Evolutionary conservation across 2,888 invertebrate genomes (phyloP), one percentile per base, ranked within the genome.

Genomic region (Apeira syringaria): DNA sequence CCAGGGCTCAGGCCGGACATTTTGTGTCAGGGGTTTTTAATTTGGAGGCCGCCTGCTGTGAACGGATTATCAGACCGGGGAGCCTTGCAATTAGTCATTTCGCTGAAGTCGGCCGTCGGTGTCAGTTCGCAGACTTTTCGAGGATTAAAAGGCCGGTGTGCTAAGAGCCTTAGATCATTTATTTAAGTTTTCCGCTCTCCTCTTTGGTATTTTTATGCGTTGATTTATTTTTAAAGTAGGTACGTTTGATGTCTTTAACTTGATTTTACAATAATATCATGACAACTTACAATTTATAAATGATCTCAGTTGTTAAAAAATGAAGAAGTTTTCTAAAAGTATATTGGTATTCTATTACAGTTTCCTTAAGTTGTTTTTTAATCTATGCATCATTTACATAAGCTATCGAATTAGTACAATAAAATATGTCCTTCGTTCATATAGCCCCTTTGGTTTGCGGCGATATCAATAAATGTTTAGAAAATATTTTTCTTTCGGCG

Each of bases 41-140:
- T 87, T 87, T 84, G 75, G 68, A 70, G 69, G 75, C 82, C 86
- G 74, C 88, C 87, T 74, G 85, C 86, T 83, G 88, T 68, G 86
- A 77, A 74, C 69, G 86, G 88, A 88, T 89, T 89, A 88, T 77
- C 79, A 68, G 70, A 62, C 67, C 65, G 71, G 73, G n/a, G 66
- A 61, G 75, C 73, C 68, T 74, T 59, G 80, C 84, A 87, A 88
- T 88, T 85, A 87, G 87, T 80, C 74, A 66, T 71, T 68, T 64
- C 68, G 68, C 65, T 66, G 68, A 69, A 73, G 71, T 67, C 66
- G 60, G 59, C 59, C 63, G 55, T 58, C 68, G 64, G 65, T 62
- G 68, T 62, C 65, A 62, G 64, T 64, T 57, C 51, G 57, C 51
- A 53, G 69, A 68, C 72, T 76, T 73, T 70, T 61, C 56, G 47